These are phyloP conservation scores for Typhlichthys subterraneus DNA, from an alignment of 2,797 vertebrate species.

Conservation along the genomic window DNA sequence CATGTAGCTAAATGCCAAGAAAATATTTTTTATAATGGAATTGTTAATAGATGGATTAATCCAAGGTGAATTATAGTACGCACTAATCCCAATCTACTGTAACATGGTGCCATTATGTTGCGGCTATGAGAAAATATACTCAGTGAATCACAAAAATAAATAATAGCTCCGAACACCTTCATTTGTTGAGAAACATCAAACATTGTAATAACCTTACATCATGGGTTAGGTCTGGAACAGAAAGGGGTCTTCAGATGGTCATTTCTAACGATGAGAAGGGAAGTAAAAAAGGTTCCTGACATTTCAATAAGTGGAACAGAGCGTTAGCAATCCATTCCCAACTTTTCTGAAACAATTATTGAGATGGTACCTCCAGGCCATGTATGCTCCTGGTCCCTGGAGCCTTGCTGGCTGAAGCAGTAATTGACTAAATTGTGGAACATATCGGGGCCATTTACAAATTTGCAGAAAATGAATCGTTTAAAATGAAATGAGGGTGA, in stretches of 20 bases:
- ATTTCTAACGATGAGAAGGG: slow-evolving; percentile 30
- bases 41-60: slow-evolving; percentile 12
- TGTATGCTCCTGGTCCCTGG: slow-evolving; percentile 98
- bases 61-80: slow-evolving; percentile 17
- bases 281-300: slow-evolving; percentile 86
- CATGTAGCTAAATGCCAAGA: slow-evolving; percentile 10
- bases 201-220: slow-evolving; percentile 8
- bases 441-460: slow-evolving; percentile 99
- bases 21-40: slow-evolving; percentile 16
- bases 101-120: neutral
- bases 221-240: too few species aligned
- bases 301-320: slow-evolving; percentile 99
- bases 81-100: neutral
- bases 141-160: slow-evolving; percentile 3
- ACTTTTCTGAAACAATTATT: slow-evolving; percentile 99
- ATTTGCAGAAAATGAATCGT: slow-evolving; percentile 99
- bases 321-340: slow-evolving; percentile 97
- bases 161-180: slow-evolving; percentile 7
- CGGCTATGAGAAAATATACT: slow-evolving; percentile 1
- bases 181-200: slow-evolving; percentile 17
- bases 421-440: slow-evolving; percentile 99
- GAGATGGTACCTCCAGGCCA: slow-evolving; percentile 98
- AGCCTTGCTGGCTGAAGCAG: slow-evolving; percentile 99
- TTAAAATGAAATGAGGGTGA: slow-evolving; percentile 99
- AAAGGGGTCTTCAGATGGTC: slow-evolving; percentile 22